phyloP scores from a whole-genome alignment of 2,797 vertebrate species.

The Phataginus tetradactyla region DNA sequence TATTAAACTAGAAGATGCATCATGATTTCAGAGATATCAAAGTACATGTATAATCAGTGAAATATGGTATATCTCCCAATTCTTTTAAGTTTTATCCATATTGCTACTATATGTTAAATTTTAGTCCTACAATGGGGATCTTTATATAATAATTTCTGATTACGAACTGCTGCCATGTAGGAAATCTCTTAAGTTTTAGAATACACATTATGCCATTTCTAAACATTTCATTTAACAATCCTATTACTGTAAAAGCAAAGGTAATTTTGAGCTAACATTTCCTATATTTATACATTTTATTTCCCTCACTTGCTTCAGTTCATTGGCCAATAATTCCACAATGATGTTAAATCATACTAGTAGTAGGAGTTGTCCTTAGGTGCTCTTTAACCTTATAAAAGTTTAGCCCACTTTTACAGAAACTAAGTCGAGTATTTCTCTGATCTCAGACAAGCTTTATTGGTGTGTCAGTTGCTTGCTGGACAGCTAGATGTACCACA shows the following conservation, averaged over 20 bases:
- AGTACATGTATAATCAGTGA: background rate
- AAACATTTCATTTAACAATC: background rate
- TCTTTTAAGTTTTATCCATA: background rate
- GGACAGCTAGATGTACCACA: background rate
- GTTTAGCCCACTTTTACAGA: background rate
- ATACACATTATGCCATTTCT: background rate
- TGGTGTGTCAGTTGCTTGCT: background rate
- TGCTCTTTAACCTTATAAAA: too few relatives aligned
- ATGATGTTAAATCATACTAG: background rate
- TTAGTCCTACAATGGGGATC: background rate
- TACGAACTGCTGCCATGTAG: background rate
- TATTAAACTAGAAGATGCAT: background rate
- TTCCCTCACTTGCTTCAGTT: background rate
- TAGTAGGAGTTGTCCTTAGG: background rate
- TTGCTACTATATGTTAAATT: background rate
- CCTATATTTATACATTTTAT: background rate
- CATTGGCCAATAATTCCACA: background rate
- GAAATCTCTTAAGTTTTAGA: background rate
- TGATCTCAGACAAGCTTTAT: background rate
- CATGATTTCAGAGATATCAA: background rate
- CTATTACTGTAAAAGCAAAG: background rate
- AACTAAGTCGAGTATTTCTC: background rate
- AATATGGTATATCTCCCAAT: background rate
- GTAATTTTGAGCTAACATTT: background rate
- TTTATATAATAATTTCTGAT: background rate